Evolutionary conservation across 2,113 vertebrate genomes (phyloP).

Genomic region (Crotalus tigris): DNA sequence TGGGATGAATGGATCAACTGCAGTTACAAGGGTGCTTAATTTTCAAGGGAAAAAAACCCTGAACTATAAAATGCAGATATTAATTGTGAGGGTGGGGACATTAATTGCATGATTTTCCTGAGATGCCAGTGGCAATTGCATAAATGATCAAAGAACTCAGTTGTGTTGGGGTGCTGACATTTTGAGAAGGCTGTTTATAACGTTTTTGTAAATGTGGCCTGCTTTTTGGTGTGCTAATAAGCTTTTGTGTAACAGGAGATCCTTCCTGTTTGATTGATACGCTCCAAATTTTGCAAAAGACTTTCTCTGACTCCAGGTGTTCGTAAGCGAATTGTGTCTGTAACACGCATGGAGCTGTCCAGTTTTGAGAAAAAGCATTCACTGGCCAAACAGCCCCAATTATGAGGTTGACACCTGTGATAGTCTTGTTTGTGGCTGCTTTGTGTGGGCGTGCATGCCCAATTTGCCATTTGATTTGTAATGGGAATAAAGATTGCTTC

Average conservation of each 20-base stretch:
- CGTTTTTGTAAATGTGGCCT: neutral
- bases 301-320: conserved; percentile 12
- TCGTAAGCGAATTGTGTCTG: conserved; percentile 16
- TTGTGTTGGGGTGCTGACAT: neutral
- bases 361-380: conserved; percentile 19
- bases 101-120: neutral
- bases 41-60: neutral
- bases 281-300: neutral
- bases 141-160: neutral
- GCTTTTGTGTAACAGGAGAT: conserved; percentile 22
- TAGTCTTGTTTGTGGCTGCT: conserved; percentile 12
- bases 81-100: neutral
- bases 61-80: neutral
- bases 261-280: conserved; percentile 12
- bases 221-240: neutral
- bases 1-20: neutral
- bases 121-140: neutral
- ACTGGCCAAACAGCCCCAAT: neutral
- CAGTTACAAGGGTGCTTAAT: neutral
- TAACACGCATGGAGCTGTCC: conserved; percentile 35
- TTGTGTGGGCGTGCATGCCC: conserved; percentile 14
- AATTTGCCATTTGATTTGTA: conserved; percentile 13
- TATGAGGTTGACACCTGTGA: neutral
- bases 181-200: neutral
- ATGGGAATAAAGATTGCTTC: conserved; percentile 49